Evolutionary conservation across 2,888 invertebrate species (phyloP), one percentile per base, ranked within the genome.

Genomic region (Pimpla rufipes): DNA sequence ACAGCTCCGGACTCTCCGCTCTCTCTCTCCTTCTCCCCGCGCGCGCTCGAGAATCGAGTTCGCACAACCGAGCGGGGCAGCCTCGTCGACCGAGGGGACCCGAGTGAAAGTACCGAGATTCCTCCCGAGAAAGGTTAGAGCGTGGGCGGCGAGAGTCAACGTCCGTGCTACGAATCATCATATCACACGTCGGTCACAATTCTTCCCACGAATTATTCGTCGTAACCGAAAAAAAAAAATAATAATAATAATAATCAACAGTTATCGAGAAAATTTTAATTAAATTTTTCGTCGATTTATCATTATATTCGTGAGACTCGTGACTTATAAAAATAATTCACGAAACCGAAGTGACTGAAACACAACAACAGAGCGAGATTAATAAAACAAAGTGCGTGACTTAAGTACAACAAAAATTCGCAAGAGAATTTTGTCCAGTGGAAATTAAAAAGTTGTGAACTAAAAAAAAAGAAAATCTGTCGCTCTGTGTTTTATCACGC

Each of bases 91-190:
- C 18, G 50, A 52, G 55, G 42, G 2, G 16, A 50, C 47, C 10
- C 67, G 21, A 16, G 74, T 59, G 80, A 77, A 77, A 79, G 79
- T 64, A 57, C 16, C 55, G 67, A 76, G 57, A 76, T 59, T 67
- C 66, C 55, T 2, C 2, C 2, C 52, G 55, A 40, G 21, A 66
- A 75, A 64, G 74, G 62, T 64, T 55, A 29, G 55, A 37, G 52
- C 55, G 75, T 66, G 66, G 45, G 66, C 40, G 50, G 13, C 16
- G 21, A 50, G 16, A 29, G n/a, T 42, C 23, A 42, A 59, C 40
- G 37, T 59, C 21, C 59, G 62, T 62, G 18, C 18, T 18, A 29
- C 35, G n/a, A 64, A 40, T 16, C 29, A 64, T 42, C 40, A 64
- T 59, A 59, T 59, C 57, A 59, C 29, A 35, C 57, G 35, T 29